Evolutionary conservation across 1,140 invertebrate genomes (phyloP).

Genomic region (Callitettix versicolor): DNA sequence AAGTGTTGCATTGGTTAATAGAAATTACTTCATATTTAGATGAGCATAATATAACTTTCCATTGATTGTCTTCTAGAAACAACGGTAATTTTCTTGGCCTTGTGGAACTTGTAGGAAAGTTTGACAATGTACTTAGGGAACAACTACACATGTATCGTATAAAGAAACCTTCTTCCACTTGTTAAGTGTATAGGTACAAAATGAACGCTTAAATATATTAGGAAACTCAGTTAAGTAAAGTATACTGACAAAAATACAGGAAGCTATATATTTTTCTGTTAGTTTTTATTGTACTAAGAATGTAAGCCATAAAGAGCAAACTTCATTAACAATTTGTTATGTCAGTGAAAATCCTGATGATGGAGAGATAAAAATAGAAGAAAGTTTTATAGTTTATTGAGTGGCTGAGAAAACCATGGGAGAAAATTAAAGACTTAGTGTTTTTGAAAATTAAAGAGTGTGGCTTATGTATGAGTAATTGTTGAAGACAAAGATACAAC

Average conservation of each 20-base stretch:
- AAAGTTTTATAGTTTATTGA: slow-evolving; percentile 5
- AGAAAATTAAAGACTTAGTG: background rate
- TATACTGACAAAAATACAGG: slow-evolving; percentile 21
- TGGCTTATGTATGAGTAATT: slow-evolving; percentile 5
- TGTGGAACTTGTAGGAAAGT: slow-evolving; percentile 21
- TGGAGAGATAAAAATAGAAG: background rate
- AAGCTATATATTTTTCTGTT: slow-evolving; percentile 19
- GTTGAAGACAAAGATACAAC: no score
- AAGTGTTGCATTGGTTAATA: slow-evolving; percentile 15
- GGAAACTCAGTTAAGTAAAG: slow-evolving; percentile 18
- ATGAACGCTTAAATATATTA: slow-evolving; percentile 24
- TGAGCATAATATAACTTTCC: slow-evolving; percentile 20
- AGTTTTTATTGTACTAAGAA: slow-evolving; percentile 12
- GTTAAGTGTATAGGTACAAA: slow-evolving; percentile 21
- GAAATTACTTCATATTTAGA: slow-evolving; percentile 17
- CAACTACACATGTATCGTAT: slow-evolving; percentile 16
- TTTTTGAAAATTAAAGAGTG: background rate
- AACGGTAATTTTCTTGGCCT: no score
- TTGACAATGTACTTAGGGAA: slow-evolving; percentile 20
- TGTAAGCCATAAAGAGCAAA: slow-evolving; percentile 9
- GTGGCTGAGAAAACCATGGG: background rate
- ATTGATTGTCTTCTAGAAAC: slow-evolving; percentile 12
- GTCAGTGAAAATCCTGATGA: background rate
- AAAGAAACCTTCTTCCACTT: slow-evolving; percentile 14
- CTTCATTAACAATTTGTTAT: slow-evolving; percentile 3